These are phyloP conservation scores for Rhinoraja longicauda DNA, from an alignment of 2,797 vertebrate species.

Conservation along the genomic window DNA sequence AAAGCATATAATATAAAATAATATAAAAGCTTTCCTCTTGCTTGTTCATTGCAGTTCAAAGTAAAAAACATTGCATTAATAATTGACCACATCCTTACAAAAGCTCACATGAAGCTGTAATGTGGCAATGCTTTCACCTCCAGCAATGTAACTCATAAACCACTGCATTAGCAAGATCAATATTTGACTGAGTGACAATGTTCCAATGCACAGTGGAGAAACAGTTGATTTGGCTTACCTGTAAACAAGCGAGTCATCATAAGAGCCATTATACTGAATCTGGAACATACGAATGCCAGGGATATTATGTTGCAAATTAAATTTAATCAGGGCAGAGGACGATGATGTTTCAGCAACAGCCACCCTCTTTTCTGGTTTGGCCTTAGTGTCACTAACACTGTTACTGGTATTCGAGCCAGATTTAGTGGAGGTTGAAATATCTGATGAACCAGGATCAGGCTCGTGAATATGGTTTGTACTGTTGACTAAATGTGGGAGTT, in stretches of 20 bases:
- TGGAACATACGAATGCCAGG: constrained; percentile 98
- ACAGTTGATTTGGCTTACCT: constrained; percentile 66
- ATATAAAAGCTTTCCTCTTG: neutral
- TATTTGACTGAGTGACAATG: neutral
- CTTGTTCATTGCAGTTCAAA: constrained; percentile 4
- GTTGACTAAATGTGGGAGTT: constrained; percentile 91
- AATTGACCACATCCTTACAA: constrained; percentile 21
- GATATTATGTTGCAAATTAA: constrained; percentile 96
- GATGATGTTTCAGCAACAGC: constrained; percentile 86
- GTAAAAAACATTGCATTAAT: constrained; percentile 31
- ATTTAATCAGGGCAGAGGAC: constrained; percentile 87
- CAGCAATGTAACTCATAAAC: neutral
- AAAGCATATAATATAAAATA: neutral
- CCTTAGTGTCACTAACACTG: constrained; percentile 81
- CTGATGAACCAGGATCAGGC: constrained; percentile 87
- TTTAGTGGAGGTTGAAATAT: constrained; percentile 92
- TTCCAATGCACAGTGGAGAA: neutral
- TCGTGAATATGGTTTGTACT: constrained; percentile 89
- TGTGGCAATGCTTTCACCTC: constrained; percentile 20
- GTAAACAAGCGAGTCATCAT: constrained; percentile 96
- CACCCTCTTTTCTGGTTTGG: constrained; percentile 83
- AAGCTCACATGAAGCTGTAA: neutral
- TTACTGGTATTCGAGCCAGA: constrained; percentile 82
- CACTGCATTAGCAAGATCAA: constrained; percentile 32
- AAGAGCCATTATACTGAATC: constrained; percentile 96